Base-by-base conservation (phyloP, 2,888 invertebrate species). In the Argyresthia goedartella region DNA sequence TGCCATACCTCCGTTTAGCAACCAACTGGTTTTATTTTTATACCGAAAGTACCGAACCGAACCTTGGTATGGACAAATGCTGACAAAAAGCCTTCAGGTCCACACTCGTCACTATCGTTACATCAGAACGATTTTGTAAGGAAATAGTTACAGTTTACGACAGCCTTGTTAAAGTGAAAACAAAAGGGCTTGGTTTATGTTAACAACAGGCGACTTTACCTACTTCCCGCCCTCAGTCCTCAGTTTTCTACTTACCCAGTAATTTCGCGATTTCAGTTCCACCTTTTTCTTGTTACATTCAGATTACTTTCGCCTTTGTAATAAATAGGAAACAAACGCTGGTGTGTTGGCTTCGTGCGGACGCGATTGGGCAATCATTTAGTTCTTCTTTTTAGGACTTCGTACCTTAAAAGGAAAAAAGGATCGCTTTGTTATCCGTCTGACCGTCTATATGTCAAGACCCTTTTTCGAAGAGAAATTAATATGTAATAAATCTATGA, bases 221-320 rank as follows among this genome's bases (percentile, higher is more conserved):
- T 6, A 2, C 3, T 6, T 6, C 25, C 6, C 25, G 25, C 62
- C 60, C 65, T 64, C 56, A 56, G 51, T 35, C 56, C 57, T 35
- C 56, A 56, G 55, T 63, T 62, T 62, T 59, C 64, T 57, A 62
- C 61, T 61, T 62, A 65, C 62, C 60, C 59, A 60, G 67, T 66
- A 65, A 72, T 71, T 69, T 71, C 63, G 65, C 66, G 66, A 64
- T 65, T 60, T 56, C 4, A 50, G 53, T 50, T 47, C 64, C 61
- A 65, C 67, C 67, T 70, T 69, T 71, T 70, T 64, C 67, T 66
- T 69, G 66, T 69, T 61, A 55, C 56, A 53, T 49, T 61, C 53
- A 55, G 56, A 70, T 68, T 69, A 65, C 66, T 69, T 67, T 66
- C 53, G 54, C 52, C 54, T 56, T 58, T 53, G 57, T 59, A 63